Base-by-base conservation (phyloP, 2,888 invertebrate genomes). In the Hipparchia semele region DNA sequence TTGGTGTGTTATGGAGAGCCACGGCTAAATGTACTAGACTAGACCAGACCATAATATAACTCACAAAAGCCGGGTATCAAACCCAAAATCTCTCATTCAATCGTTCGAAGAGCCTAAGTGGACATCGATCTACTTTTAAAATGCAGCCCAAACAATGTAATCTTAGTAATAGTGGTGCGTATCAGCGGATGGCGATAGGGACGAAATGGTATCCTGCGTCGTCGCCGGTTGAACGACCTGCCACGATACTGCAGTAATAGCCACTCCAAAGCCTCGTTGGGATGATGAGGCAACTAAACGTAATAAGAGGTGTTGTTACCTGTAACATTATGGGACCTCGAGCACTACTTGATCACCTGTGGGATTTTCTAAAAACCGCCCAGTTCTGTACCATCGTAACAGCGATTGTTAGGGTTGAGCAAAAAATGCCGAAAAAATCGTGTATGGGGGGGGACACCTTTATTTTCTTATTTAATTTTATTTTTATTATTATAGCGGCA, bases 161-260 rank as follows among this genome's bases (percentile, higher is more conserved):
- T 69, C 69, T 74, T 64, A 39, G 74, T 59, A 72, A 73, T 68
- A 75, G 70, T 12, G 9, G 33, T 59, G 61, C 67, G 33, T 76
- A 76, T 76, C 75, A 74, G 70, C 74, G 75, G 75, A 76, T 68
- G 75, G 60, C 61, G 75, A 75, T 75, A 74, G 61, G 59, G 33
- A 33, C 58, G 62, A 61, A 60, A 45, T 65, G 65, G 74, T 74
- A 74, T 76, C 75, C 75, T 76, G 75, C 70, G 61, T 33, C 39
- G 62, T n/a, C 33, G 59, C 45, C 67, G 53, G 74, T 72, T 70
- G 64, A 72, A 74, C 70, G 75, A 72, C 67, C 75, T 33, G 49
- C n/a, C 46, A 13, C 65, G 51, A 58, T 56, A 67, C 61, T 53
- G 12, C 56, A 54, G 59, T 61, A 65, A 56, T 64, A 64, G 58